A percentile compares a stretch with the other conserved stretches of the same genome.
These are phyloP conservation scores for Tetrax tetrax DNA, from an alignment of 2,113 vertebrate genomes.

Conservation along the genomic window DNA sequence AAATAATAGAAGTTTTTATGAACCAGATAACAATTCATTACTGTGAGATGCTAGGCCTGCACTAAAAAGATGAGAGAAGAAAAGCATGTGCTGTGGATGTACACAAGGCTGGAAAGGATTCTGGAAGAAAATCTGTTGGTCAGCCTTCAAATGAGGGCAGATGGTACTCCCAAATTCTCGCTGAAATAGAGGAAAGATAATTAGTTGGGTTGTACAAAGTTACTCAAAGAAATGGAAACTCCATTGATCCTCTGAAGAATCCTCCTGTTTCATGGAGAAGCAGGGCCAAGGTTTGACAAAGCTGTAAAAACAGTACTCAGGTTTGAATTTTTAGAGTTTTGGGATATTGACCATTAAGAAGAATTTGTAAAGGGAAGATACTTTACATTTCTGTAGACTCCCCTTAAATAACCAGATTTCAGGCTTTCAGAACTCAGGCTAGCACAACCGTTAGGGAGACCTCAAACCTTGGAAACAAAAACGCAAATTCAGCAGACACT, in stretches of 20 bases:
- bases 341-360: not conserved
- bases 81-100: not conserved
- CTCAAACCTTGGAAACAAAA: not conserved
- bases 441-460: not conserved
- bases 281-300: not conserved
- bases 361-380: not conserved
- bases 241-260: not conserved
- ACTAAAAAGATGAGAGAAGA: not conserved
- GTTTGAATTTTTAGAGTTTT: not conserved
- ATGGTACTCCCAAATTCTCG: not conserved
- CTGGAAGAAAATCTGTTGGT: not conserved
- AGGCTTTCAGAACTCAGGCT: not conserved
- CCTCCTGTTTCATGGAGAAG: not conserved
- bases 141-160: not conserved
- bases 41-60: not conserved
- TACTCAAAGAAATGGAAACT: not conserved
- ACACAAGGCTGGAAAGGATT: not conserved
- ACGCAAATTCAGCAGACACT: not conserved
- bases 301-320: not conserved
- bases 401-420: not conserved
- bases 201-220: not conserved
- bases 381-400: not conserved
- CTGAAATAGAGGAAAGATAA: not conserved
- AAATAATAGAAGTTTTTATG: not conserved
- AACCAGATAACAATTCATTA: not conserved